Evolutionary conservation across 2,888 invertebrate genomes (phyloP), one percentile per base, ranked within the genome.

Genomic region (Uloborus plumipes): DNA sequence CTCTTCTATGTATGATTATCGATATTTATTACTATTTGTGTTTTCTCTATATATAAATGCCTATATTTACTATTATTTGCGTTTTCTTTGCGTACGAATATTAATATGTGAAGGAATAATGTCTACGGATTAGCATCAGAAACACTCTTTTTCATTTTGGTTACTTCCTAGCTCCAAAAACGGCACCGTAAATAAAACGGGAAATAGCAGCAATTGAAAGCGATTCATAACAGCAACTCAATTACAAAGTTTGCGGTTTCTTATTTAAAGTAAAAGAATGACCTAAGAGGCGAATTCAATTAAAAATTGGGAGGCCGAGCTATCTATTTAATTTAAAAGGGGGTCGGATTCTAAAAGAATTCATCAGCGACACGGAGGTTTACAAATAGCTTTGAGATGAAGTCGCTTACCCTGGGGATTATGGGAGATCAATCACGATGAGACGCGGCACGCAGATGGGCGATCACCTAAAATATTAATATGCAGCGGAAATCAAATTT

Each of bases 341-440:
- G 69, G 75, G 74, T 69, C 69, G 11, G 55, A 69, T 65, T 74
- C 70, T 22, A 64, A 65, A 73, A 58, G 74, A 74, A 74, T 81
- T 81, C 74, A 67, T 74, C 74, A 72, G 69, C 53, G 73, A 74
- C 50, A 64, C 69, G 62, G 74, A 81, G 64, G 80, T 81, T 81
- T 81, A 75, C 80, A 74, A 74, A 81, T 81, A 69, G 74, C 75
- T 81, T 74, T 59, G 47, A 59, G 64, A 81, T 70, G 80, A 81
- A 81, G 31, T 81, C 70, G 69, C 65, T 70, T 70, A 74, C 80
- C 65, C 80, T 59, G 31, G 80, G 80, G 80, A 74, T 81, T 81
- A 80, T 74, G 80, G 61, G 64, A 81, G 74, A 81, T 81, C 74
- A 81, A 81, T 81, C 75, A 81, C 80, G 74, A 64, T 69, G 73